Evolutionary conservation across 2,888 invertebrate species (phyloP).

Genomic region (Phania funesta): DNA sequence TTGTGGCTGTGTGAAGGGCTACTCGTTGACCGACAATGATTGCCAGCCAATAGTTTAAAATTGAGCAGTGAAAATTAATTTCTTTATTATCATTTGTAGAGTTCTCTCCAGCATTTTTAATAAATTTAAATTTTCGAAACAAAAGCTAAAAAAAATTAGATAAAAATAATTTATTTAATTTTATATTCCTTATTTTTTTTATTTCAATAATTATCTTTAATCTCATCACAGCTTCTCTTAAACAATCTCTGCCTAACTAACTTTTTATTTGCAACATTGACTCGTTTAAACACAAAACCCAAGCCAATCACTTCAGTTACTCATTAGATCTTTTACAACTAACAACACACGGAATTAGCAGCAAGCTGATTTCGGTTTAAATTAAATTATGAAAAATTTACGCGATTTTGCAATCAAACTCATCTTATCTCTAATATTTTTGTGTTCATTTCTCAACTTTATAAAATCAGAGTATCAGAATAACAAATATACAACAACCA

Average conservation of each 20-base stretch:
- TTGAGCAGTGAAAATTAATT: neutral
- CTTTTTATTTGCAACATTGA: neutral
- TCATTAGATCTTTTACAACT: no score
- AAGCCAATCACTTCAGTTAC: neutral
- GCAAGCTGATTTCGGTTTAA: neutral
- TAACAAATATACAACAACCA: constrained; percentile 72
- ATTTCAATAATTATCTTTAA: neutral
- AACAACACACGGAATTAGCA: neutral
- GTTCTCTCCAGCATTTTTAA: no score
- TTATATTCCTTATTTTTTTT: no score
- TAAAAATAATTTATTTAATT: no score
- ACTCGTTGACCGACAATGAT: constrained; percentile 74
- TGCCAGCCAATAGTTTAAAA: constrained; percentile 71
- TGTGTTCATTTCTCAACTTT: constrained; percentile 68
- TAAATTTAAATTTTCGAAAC: neutral
- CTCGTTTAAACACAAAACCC: neutral
- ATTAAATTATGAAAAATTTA: constrained; percentile 71
- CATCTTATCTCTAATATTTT: constrained; percentile 71
- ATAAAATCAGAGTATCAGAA: constrained; percentile 61
- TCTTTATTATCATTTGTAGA: no score
- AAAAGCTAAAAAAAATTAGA: neutral
- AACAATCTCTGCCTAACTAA: constrained; percentile 7
- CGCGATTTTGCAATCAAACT: constrained; percentile 70
- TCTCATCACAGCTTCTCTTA: constrained; percentile 38
- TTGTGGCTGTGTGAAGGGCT: constrained; percentile 80